A percentile compares a stretch with the other conserved stretches of the same genome.
These are phyloP conservation scores for Corvus hawaiiensis DNA, from an alignment of 2,113 vertebrate genomes.

Conservation along the genomic window DNA sequence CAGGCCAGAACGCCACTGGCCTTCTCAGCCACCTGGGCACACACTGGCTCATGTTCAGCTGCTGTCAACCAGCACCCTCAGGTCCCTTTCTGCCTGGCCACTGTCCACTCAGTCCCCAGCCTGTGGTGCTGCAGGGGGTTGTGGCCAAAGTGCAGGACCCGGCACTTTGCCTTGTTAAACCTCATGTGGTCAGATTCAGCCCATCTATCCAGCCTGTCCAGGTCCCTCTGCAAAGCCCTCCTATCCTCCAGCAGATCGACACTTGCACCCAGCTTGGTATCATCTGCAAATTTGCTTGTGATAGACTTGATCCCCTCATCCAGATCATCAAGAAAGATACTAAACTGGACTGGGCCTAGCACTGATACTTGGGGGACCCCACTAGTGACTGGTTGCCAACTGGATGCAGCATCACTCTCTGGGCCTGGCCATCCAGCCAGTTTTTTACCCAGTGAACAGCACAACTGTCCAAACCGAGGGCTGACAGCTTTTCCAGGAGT, in stretches of 20 bases:
- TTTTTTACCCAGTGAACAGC: neutral
- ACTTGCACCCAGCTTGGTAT: neutral
- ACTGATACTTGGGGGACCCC: neutral
- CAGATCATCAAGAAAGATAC: neutral
- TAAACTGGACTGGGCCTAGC: neutral
- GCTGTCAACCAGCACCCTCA: neutral
- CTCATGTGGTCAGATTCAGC: neutral
- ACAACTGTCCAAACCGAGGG: neutral
- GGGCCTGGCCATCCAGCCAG: neutral
- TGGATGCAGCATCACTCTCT: neutral
- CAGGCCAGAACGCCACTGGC: neutral
- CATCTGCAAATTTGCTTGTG: neutral
- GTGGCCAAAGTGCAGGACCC: neutral
- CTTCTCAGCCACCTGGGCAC: too few species aligned
- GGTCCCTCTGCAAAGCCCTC: neutral
- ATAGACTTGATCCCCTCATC: neutral
- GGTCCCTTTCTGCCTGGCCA: fast-evolving
- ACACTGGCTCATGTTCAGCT: neutral
- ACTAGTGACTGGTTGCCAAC: neutral
- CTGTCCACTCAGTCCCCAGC: neutral
- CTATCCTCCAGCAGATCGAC: neutral
- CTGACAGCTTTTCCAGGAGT: neutral
- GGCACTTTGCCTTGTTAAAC: neutral
- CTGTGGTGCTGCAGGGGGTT: neutral
- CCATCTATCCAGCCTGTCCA: neutral